These are phyloP conservation scores for Cassiopea andromeda DNA, from an alignment of 30 jellyfish, hydroid and myxozoan species.

Conservation along the genomic window DNA sequence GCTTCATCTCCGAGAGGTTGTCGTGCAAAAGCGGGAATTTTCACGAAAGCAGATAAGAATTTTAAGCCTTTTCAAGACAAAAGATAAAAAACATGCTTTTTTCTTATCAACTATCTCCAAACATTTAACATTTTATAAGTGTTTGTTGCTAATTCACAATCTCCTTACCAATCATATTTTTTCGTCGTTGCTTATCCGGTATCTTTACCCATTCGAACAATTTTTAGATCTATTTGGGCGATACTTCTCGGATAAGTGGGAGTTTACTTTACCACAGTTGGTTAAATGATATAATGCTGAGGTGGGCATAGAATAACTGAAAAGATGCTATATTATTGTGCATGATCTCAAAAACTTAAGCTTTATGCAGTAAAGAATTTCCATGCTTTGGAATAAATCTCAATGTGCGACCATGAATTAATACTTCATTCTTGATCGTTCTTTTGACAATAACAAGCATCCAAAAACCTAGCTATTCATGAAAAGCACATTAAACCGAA, in stretches of 20 bases:
- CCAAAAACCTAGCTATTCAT: too few species aligned
- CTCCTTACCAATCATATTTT: neutral
- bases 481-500: too few species aligned
- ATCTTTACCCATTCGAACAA: neutral
- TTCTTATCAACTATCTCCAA: neutral
- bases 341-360: too few species aligned
- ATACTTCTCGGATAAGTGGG: neutral
- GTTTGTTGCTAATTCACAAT: neutral
- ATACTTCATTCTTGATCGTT: too few species aligned
- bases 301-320: too few species aligned
- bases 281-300: too few species aligned
- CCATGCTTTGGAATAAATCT: too few species aligned
- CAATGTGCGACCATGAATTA: too few species aligned
- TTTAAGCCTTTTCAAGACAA: neutral
- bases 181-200: neutral
- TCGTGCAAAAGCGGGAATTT: neutral
- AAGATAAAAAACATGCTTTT: neutral
- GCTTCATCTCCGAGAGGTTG: neutral
- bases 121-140: neutral
- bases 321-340: too few species aligned
- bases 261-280: slow-evolving; percentile 2
- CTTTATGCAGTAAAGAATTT: too few species aligned
- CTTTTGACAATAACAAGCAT: too few species aligned
- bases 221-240: slow-evolving; percentile 6
- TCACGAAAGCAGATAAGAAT: slow-evolving; percentile 4